These are phyloP conservation scores for Castor canadensis DNA, from an alignment of 2,113 vertebrate genomes.

Conservation along the genomic window DNA sequence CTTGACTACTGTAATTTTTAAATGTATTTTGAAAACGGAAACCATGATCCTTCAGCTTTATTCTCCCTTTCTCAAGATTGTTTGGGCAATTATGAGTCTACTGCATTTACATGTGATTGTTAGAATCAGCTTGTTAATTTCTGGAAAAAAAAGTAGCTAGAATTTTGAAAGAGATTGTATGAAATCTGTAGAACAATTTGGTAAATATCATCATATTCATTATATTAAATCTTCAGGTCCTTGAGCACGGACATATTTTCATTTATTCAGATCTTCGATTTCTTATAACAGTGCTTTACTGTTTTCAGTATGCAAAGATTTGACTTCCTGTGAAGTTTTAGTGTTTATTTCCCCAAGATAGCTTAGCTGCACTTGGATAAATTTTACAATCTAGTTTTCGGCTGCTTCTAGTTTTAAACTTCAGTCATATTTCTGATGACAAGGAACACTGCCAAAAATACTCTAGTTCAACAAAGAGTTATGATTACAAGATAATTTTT, in stretches of 20 bases:
- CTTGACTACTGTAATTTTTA: too few species aligned
- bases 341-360: slow-evolving; percentile 99
- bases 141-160: too few species aligned
- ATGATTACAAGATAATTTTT: slow-evolving; percentile 98
- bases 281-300: neutral
- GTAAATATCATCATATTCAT: neutral
- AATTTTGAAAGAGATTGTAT: neutral
- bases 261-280: neutral
- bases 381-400: slow-evolving; percentile 92
- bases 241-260: neutral
- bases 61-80: too few species aligned
- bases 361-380: slow-evolving; percentile 94
- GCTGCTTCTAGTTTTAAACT: slow-evolving; percentile 93
- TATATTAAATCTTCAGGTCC: neutral
- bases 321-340: slow-evolving; percentile 88
- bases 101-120: too few species aligned
- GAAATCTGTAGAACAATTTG: neutral
- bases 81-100: neutral
- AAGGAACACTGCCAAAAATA: slow-evolving; percentile 98
- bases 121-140: too few species aligned
- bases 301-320: neutral
- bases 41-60: too few species aligned
- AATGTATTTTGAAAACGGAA: too few species aligned
- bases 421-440: slow-evolving; percentile 97
- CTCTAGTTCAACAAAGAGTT: slow-evolving; percentile 98